A percentile compares a stretch with the other conserved stretches of the same genome.
Conservation (phyloP, 35 echinoderm and acorn worm species). For the Diadema setosum region DNA sequence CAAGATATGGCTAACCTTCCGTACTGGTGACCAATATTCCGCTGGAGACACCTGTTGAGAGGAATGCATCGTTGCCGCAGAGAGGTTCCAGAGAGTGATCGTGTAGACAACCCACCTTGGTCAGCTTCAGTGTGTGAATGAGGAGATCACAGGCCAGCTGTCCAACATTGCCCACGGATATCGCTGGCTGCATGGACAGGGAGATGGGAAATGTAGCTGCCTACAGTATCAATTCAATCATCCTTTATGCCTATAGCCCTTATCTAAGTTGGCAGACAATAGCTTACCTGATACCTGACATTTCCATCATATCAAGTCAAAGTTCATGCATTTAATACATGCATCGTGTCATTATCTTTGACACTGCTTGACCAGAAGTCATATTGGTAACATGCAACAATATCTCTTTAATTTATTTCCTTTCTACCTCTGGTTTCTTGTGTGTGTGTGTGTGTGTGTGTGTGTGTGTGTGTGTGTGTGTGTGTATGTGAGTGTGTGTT, state of each 20-base stretch:
- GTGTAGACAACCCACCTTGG: conserved; percentile 68
- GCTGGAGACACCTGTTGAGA: background rate
- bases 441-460: no score
- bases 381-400: no score
- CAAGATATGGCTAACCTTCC: conserved; percentile 75
- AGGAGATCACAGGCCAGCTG: conserved; percentile 84
- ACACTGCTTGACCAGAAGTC: no score
- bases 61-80: conserved; percentile 93
- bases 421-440: no score
- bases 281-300: background rate
- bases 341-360: no score
- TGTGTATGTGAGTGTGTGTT: no score
- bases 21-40: conserved; percentile 70
- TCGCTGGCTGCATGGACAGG: conserved; percentile 62
- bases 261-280: background rate
- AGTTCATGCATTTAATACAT: background rate
- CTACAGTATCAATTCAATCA: background rate
- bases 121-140: conserved; percentile 72
- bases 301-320: background rate
- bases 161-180: conserved; percentile 93
- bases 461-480: no score
- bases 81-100: conserved; percentile 67
- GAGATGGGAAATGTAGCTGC: background rate
- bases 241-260: background rate
- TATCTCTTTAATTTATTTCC: no score